phyloP scores from a whole-genome alignment of 2,797 vertebrate genomes.

The Sebastolobus alascanus region DNA sequence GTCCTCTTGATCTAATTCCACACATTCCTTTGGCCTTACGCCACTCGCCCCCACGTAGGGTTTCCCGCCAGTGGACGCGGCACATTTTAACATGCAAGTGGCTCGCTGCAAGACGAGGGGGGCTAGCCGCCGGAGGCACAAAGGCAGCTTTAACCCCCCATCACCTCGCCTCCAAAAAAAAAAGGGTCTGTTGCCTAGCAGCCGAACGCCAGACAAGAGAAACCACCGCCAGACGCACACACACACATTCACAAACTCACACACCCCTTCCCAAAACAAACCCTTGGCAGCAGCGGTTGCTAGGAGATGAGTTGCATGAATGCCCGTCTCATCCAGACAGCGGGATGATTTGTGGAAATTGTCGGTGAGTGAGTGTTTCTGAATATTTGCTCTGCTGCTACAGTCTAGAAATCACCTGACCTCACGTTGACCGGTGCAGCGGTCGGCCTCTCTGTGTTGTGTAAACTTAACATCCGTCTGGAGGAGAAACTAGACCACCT shows the following conservation, averaged over 20 bases:
- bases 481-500: slow-evolving; percentile 33
- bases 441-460: slow-evolving; percentile 37
- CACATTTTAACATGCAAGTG: slow-evolving; percentile 28
- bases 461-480: slow-evolving; percentile 53
- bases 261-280: slow-evolving; percentile 52
- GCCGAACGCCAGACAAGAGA: slow-evolving; percentile 60
- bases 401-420: slow-evolving; percentile 56
- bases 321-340: slow-evolving; percentile 58
- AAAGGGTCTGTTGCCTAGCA: slow-evolving; percentile 80
- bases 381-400: slow-evolving; percentile 46
- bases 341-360: slow-evolving; percentile 63
- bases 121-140: slow-evolving; percentile 61
- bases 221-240: slow-evolving; percentile 13
- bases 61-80: slow-evolving; percentile 37
- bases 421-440: slow-evolving; percentile 41
- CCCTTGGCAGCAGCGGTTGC: slow-evolving; percentile 70
- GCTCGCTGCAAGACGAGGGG: slow-evolving; percentile 45
- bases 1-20: slow-evolving; percentile 73
- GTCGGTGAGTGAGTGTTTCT: slow-evolving; percentile 19
- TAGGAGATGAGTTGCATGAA: slow-evolving; percentile 71
- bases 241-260: slow-evolving; percentile 20
- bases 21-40: slow-evolving; percentile 77
- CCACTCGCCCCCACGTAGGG: slow-evolving; percentile 40
- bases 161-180: slow-evolving; percentile 52
- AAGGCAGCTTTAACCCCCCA: slow-evolving; percentile 59